Evolutionary conservation across 2,888 invertebrate genomes (phyloP).

Genomic region (Oegoconia quadripuncta): DNA sequence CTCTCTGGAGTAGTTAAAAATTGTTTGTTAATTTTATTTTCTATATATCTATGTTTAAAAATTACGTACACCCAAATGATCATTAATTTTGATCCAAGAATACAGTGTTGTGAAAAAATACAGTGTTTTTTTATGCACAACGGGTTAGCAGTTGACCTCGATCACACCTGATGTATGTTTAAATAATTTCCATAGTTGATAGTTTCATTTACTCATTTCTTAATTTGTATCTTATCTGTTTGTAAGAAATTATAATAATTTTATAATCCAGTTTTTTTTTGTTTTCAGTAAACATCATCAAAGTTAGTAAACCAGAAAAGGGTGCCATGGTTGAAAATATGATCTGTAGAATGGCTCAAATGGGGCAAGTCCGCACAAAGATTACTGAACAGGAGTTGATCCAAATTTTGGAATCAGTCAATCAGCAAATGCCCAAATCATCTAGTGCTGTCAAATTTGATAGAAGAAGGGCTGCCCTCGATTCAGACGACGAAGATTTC

Average conservation of each 20-base stretch:
- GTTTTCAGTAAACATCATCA: conserved; percentile 93
- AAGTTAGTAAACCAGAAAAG: conserved; percentile 97
- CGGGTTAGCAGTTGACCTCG: too few species aligned
- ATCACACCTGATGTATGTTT: too few species aligned
- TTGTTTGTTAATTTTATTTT: too few species aligned
- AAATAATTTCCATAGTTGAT: too few species aligned
- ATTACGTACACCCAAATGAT: too few species aligned
- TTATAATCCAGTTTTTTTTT: conserved; percentile 1
- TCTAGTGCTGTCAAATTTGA: conserved; percentile 93
- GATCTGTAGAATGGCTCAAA: conserved; percentile 95
- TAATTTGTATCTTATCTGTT: too few species aligned
- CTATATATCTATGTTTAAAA: too few species aligned
- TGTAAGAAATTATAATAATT: too few species aligned
- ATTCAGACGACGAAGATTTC: conserved; percentile 87
- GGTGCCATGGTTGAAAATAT: conserved; percentile 96
- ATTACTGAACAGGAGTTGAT: conserved; percentile 93
- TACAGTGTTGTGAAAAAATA: too few species aligned
- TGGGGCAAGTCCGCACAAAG: conserved; percentile 91
- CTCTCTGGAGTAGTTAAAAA: too few species aligned
- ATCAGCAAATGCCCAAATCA: conserved; percentile 88
- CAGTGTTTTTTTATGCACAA: too few species aligned
- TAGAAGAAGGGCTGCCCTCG: conserved; percentile 91
- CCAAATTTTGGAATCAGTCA: conserved; percentile 90
- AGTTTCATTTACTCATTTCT: neutral
- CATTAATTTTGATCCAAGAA: too few species aligned